These are phyloP conservation scores for Micrasema minimum DNA, from an alignment of 1,140 invertebrate genomes.

Conservation along the genomic window DNA sequence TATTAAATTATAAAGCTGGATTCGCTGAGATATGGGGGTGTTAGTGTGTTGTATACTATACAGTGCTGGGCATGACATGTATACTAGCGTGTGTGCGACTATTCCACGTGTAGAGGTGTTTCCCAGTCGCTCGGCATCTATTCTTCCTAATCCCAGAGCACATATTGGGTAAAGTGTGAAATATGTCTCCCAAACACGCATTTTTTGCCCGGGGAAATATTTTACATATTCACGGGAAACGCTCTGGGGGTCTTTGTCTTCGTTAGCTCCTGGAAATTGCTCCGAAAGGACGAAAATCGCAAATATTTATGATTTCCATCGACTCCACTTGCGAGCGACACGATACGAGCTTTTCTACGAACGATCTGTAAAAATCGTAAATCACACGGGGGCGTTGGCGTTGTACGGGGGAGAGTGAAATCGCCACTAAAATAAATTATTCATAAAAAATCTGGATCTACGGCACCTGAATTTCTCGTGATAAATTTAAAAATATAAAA, in stretches of 20 bases:
- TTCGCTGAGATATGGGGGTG: not conserved
- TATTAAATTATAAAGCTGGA: constrained; percentile 23
- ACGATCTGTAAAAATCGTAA: constrained; percentile 20
- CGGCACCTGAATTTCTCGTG: no score
- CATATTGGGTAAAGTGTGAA: constrained; percentile 40
- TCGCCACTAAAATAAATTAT: constrained; percentile 10
- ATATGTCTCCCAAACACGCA: constrained; percentile 43
- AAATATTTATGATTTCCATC: constrained; percentile 53
- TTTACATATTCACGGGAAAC: constrained; percentile 23
- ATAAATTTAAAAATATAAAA: no score
- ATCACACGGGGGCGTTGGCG: constrained; percentile 11
- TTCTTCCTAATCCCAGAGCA: constrained; percentile 40
- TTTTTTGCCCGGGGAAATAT: constrained; percentile 34
- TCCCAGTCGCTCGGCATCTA: not conserved
- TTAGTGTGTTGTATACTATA: not conserved
- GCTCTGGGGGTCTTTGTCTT: constrained; percentile 48
- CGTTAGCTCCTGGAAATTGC: constrained; percentile 52
- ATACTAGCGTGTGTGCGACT: no score
- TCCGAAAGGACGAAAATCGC: constrained; percentile 55
- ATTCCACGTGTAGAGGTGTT: not conserved
- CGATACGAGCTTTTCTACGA: constrained; percentile 8
- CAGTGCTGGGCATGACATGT: not conserved
- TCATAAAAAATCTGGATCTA: no score
- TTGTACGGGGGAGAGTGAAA: not conserved
- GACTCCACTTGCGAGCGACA: constrained; percentile 36